phyloP scores from a whole-genome alignment of 2,888 invertebrate genomes.

The Pilophorus perplexus region DNA sequence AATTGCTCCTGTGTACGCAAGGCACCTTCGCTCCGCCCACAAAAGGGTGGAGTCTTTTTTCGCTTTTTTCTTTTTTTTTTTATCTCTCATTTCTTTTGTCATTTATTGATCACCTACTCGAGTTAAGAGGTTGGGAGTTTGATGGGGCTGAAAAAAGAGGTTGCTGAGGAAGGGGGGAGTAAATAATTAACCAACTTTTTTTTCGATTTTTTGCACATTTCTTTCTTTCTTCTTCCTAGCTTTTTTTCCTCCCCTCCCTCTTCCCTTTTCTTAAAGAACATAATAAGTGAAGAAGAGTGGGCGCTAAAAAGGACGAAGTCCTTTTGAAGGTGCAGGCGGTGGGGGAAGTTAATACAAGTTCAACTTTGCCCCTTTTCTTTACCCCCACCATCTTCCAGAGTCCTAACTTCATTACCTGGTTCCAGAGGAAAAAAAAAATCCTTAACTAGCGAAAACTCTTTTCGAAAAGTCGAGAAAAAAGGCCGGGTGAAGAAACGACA shows the following conservation, averaged over 20 bases:
- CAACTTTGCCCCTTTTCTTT: slow-evolving; percentile 5
- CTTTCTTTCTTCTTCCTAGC: neutral
- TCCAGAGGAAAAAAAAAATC: slow-evolving; percentile 7
- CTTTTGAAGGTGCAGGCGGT: neutral
- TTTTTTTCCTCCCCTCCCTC: neutral
- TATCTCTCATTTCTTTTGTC: slow-evolving; percentile 22
- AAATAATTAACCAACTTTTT: slow-evolving; percentile 27
- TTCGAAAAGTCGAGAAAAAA: neutral
- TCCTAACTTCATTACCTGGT: slow-evolving; percentile 24
- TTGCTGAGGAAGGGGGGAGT: neutral
- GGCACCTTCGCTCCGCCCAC: slow-evolving; percentile 19
- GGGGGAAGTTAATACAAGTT: slow-evolving; percentile 18
- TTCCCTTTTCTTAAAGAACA: slow-evolving; percentile 6
- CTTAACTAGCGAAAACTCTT: slow-evolving; percentile 26
- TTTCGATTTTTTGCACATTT: slow-evolving; percentile 4
- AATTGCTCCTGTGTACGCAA: slow-evolving; percentile 22
- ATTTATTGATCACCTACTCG: slow-evolving; percentile 20
- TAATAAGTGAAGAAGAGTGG: slow-evolving; percentile 28
- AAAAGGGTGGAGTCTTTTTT: slow-evolving; percentile 17
- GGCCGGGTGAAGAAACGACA: neutral
- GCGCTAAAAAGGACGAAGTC: slow-evolving; percentile 28
- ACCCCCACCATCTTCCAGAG: slow-evolving; percentile 13
- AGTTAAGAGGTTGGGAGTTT: slow-evolving; percentile 6
- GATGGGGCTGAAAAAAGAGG: slow-evolving; percentile 1
- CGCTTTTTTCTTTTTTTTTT: slow-evolving; percentile 7